Evolutionary conservation across 2,797 vertebrate species (phyloP), one percentile per base, ranked within the genome.

Genomic region (Molossus alvarezi): DNA sequence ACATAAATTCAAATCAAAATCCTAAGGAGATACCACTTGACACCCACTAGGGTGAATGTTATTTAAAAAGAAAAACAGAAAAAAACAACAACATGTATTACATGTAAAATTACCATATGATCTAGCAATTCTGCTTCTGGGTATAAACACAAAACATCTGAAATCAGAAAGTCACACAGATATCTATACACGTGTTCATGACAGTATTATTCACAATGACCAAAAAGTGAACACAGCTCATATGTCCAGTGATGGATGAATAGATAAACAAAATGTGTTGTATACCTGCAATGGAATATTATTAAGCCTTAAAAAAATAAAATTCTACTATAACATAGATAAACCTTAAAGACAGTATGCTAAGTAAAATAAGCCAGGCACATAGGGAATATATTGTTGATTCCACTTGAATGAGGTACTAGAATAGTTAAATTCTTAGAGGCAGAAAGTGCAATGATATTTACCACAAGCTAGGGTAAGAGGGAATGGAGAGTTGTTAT

Each of bases 291-390:
- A 25, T 57, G 55, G 17, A n/a, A 84, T 81, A 67, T 41, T 83
- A 75, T 80, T 91, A 37, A 85, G 7, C 20, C 25, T 57, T 60
- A 57, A 94, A 85, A 91, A 48, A 83, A 84, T 85, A 15, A 18
- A 93, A 60, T 45, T 67, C 18, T 79, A 77, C 37, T 60, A 17
- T 51, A 72, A 79, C 5, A 53, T 18, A n/a, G 13, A 33, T 79
- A 37, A 92, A 89, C 1, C 14, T 33, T 92, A 21, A 87, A 90
- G 12, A 93, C 11, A 37, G 79, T 48, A 89, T n/a, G 25, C 60
- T 64, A 94, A 84, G 14, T 85, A 37, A 94, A 95, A 64, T 65
- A 91, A 85, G n/a, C 15, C 76, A 75, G 33, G 65, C 29, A 82
- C 17, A 82, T 2, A 69, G 71, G 9, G 60, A 23, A 64, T 69